phyloP scores from a whole-genome alignment of 2,888 invertebrate species.

The Anticlea derivata region DNA sequence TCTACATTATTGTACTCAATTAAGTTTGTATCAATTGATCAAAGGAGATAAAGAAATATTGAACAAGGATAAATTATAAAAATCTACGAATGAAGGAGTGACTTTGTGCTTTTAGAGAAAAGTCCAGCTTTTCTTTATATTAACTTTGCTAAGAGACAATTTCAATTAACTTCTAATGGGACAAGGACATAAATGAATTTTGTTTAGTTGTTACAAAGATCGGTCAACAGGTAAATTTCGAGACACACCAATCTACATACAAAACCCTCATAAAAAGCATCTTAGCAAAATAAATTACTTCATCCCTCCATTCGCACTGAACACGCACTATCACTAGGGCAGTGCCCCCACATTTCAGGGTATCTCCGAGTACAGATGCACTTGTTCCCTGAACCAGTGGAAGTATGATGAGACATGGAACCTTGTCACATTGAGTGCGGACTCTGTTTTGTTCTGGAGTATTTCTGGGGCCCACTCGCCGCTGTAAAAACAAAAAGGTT shows the following conservation, averaged over 20 bases:
- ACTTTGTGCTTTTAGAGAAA: conserved; percentile 32
- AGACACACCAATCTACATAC: conserved; percentile 28
- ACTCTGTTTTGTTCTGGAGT: conserved; percentile 86
- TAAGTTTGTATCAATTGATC: conserved; percentile 14
- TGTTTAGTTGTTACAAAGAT: background rate
- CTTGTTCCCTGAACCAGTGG: conserved; percentile 91
- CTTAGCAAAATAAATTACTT: conserved; percentile 15
- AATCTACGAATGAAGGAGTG: conserved; percentile 48
- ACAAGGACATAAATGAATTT: no score
- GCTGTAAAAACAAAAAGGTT: conserved; percentile 80
- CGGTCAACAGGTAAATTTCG: conserved; percentile 9
- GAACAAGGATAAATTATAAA: conserved; percentile 24
- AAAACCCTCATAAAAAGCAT: conserved; percentile 14
- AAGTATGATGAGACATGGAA: conserved; percentile 87
- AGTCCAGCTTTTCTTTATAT: conserved; percentile 15
- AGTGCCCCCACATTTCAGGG: conserved; percentile 74
- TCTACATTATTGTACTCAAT: conserved; percentile 28
- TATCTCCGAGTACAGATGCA: conserved; percentile 88
- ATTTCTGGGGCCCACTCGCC: conserved; percentile 91
- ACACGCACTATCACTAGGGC: conserved; percentile 46
- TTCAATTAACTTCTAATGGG: conserved; percentile 3
- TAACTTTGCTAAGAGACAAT: background rate
- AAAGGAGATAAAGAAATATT: conserved; percentile 20
- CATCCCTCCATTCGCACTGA: conserved; percentile 53
- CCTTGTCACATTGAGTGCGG: conserved; percentile 87